Conservation (phyloP, 2,797 vertebrate genomes). For the Muscicapa comitata region DNA sequence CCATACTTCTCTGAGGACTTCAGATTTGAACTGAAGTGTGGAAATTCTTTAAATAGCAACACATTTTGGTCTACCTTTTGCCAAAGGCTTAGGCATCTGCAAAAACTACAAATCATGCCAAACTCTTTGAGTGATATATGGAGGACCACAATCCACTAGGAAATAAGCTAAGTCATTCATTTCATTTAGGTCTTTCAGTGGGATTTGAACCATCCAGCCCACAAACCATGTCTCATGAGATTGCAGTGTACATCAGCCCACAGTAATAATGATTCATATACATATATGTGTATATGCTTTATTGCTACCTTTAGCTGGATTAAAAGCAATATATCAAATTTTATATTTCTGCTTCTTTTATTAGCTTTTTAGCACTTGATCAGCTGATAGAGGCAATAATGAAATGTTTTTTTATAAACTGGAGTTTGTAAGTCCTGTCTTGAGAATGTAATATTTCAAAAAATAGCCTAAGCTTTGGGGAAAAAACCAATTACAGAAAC, state of each 20-base stretch:
- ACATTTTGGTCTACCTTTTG: conserved; percentile 33
- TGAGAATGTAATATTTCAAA: conserved; percentile 81
- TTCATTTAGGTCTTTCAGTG: conserved; percentile 52
- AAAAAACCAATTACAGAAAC: conserved; percentile 84
- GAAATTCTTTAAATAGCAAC: conserved; percentile 33
- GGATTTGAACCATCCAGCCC: conserved; percentile 56
- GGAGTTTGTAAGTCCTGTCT: conserved; percentile 74
- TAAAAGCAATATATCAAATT: conserved; percentile 73
- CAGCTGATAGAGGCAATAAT: conserved; percentile 75
- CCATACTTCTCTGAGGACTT: conserved; percentile 6
- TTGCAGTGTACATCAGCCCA: conserved; percentile 56
- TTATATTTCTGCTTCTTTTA: conserved; percentile 74
- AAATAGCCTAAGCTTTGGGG: conserved; percentile 79
- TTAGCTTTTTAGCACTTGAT: conserved; percentile 74
- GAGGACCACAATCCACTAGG: background rate
- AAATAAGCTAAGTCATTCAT: conserved; percentile 54
- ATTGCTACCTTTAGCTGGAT: conserved; percentile 70
- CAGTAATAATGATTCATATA: conserved; percentile 68
- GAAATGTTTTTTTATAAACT: conserved; percentile 74
- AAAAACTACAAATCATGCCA: conserved; percentile 57
- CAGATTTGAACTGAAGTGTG: background rate
- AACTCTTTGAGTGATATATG: conserved; percentile 50
- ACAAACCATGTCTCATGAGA: conserved; percentile 58
- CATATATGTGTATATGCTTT: conserved; percentile 70
- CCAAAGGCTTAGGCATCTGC: conserved; percentile 16